Evolutionary conservation across 2,888 invertebrate species (phyloP), one percentile per base, ranked within the genome.

Genomic region (Sinotaia quadrata): DNA sequence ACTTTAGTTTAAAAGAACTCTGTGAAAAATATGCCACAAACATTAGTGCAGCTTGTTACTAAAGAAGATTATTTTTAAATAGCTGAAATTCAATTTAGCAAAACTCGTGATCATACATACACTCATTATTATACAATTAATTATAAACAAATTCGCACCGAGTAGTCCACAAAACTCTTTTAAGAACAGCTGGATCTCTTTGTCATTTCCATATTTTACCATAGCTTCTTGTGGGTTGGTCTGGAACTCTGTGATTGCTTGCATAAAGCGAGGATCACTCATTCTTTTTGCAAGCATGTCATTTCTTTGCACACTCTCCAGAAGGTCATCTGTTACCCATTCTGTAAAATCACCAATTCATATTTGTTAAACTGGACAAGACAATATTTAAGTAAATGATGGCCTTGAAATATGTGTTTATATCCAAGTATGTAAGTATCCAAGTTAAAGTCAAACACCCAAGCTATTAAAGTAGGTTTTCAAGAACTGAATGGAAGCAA

Each of bases 231-330:
- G 68, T 18, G 86, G 86, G 67, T 87, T 81, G 0, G 73, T 80
- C 75, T 86, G 86, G 60, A 87, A 86, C 57, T 85, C 84, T 27
- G 79, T 71, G n/a, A 87, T 76, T 0, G 85, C 86, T 59, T 80
- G 74, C 63, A 81, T 75, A 69, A 84, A 86, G 47, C 62, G 75
- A n/a, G 83, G 85, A 68, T 87, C 83, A 72, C 73, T 67, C n/a
- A 87, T 69, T 58, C 79, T 71, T 51, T 77, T 80, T 5, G 74
- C 29, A 7, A 87, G 71, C 4, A 65, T 71, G 33, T 81, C 80
- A 74, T 85, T 85, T 33, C 80, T 78, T 65, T 83, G 78, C 7
- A 87, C 68, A 29, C 81, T 80, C 29, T 68, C 73, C 56, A 87
- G 66, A 37, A 87, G 72, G 66, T 84, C 84, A 73, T 83, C 83